These are phyloP conservation scores for Idaea aversata DNA, from an alignment of 2,888 invertebrate genomes.

Conservation along the genomic window DNA sequence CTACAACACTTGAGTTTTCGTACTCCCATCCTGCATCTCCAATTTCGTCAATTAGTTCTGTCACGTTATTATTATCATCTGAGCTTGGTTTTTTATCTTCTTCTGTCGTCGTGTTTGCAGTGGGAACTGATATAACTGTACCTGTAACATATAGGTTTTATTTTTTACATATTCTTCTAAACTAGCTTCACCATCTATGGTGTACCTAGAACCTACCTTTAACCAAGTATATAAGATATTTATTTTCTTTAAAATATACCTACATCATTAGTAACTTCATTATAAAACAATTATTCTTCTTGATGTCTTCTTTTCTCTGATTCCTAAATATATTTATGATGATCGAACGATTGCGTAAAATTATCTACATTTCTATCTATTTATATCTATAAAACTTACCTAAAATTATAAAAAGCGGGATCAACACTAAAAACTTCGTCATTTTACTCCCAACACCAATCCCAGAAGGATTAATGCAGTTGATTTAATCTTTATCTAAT, in stretches of 20 bases:
- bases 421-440: conserved; percentile 36
- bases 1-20: conserved; percentile 58
- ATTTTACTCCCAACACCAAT: conserved; percentile 38
- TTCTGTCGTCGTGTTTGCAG: conserved; percentile 18
- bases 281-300: too few relatives aligned
- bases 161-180: neutral
- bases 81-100: conserved; percentile 28
- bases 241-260: too few relatives aligned
- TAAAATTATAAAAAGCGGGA: conserved; percentile 35
- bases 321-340: too few relatives aligned
- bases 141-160: conserved; percentile 24
- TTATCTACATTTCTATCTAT: neutral
- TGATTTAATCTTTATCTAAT: conserved; percentile 30
- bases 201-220: too few relatives aligned
- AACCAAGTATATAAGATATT: too few relatives aligned
- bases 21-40: conserved; percentile 64
- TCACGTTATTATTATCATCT: neutral
- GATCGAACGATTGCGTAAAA: too few relatives aligned
- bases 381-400: conserved; percentile 38
- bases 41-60: conserved; percentile 39
- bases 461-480: conserved; percentile 42
- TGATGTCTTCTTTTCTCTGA: too few relatives aligned
- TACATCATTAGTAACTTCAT: too few relatives aligned
- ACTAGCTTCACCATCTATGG: too few relatives aligned
- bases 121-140: conserved; percentile 25